Evolutionary conservation across 2,888 invertebrate genomes (phyloP).

Genomic region (Sisyra nigra): DNA sequence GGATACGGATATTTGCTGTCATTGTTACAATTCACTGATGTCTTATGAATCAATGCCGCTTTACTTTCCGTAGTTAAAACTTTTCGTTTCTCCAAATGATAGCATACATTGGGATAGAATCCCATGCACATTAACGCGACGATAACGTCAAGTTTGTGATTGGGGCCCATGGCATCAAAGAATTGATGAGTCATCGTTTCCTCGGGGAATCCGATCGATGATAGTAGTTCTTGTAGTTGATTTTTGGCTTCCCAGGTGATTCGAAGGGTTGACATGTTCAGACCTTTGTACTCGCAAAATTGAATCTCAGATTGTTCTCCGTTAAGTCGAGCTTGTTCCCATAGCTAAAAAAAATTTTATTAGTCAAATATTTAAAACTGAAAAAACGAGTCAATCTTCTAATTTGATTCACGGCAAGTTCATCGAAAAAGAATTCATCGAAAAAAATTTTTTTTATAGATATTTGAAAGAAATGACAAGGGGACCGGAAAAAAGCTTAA

Average conservation of each 20-base stretch:
- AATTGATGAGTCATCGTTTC: slow-evolving; percentile 60
- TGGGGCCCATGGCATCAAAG: slow-evolving; percentile 61
- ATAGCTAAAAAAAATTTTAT: slow-evolving; percentile 35
- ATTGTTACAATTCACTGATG: slow-evolving; percentile 87
- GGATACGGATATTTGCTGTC: slow-evolving; percentile 82
- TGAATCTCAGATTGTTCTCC: slow-evolving; percentile 60
- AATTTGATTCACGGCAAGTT: no score
- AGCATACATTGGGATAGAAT: slow-evolving; percentile 92
- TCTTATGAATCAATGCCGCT: slow-evolving; percentile 88
- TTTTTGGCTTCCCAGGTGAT: slow-evolving; percentile 84
- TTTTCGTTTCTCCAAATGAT: slow-evolving; percentile 89
- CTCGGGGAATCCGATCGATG: slow-evolving; percentile 74
- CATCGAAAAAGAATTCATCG: no score
- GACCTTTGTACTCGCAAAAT: slow-evolving; percentile 85
- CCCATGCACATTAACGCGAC: slow-evolving; percentile 79
- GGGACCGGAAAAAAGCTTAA: no score
- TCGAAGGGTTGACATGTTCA: slow-evolving; percentile 76
- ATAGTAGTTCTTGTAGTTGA: slow-evolving; percentile 40
- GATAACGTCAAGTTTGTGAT: slow-evolving; percentile 66
- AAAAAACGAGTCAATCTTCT: no score
- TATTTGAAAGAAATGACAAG: no score
- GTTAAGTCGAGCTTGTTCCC: slow-evolving; percentile 49
- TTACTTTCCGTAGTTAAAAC: slow-evolving; percentile 91
- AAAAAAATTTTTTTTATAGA: no score
- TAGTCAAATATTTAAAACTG: neutral